Evolutionary conservation across 2,888 invertebrate genomes (phyloP).

Genomic region (Apodemia mormo): DNA sequence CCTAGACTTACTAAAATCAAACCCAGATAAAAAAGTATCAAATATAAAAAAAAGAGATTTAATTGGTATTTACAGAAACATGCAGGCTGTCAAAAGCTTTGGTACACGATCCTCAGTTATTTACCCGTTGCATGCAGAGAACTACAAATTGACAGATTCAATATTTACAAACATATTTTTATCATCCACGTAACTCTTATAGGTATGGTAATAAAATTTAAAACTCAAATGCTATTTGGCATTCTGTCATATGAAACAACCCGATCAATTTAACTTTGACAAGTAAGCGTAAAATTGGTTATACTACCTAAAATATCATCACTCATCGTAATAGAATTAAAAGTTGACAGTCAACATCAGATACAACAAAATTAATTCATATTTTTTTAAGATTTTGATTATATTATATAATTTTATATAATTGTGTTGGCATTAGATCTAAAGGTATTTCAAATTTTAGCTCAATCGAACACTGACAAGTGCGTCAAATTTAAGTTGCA

Average conservation of each 20-base stretch:
- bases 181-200: conserved; percentile 28
- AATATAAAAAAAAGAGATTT: conserved; percentile 28
- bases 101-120: conserved; percentile 65
- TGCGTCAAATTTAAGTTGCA: no score
- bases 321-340: conserved; percentile 13
- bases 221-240: conserved; percentile 29
- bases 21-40: not conserved
- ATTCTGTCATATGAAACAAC: conserved; percentile 37
- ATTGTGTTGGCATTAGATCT: no score
- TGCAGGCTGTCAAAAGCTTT: conserved; percentile 70
- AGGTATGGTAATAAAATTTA: conserved; percentile 32
- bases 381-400: no score
- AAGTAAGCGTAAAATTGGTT: conserved; percentile 25
- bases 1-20: no score
- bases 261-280: conserved; percentile 55
- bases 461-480: no score
- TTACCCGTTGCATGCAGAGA: conserved; percentile 59
- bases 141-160: conserved; percentile 61
- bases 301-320: conserved; percentile 11
- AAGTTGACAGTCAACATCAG: not conserved
- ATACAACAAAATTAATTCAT: not conserved
- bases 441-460: no score
- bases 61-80: conserved; percentile 58
- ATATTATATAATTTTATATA: no score
- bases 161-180: conserved; percentile 41